These are phyloP conservation scores for Characodon lateralis DNA, from an alignment of 2,797 vertebrate species.

Conservation along the genomic window DNA sequence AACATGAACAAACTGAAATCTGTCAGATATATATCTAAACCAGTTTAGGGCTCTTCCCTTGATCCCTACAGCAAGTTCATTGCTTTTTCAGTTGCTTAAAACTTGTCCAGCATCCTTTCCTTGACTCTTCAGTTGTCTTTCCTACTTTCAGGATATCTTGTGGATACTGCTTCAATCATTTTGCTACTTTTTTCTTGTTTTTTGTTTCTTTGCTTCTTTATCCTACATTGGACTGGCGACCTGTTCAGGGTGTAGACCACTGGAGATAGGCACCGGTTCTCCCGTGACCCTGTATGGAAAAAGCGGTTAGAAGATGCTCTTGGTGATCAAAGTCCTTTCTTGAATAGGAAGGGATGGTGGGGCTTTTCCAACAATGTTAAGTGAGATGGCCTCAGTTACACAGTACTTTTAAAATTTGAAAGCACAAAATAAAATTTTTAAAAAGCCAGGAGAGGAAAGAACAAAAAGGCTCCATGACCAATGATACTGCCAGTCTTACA, in stretches of 20 bases:
- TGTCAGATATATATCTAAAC: too few species aligned
- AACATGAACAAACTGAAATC: too few species aligned
- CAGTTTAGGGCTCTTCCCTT: too few species aligned
- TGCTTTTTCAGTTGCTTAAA: constrained; percentile 10
- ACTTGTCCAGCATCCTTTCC: constrained; percentile 5
- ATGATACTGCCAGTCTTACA: constrained; percentile 9
- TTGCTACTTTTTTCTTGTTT: constrained; percentile 7
- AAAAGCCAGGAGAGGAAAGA: background rate
- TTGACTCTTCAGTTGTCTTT: constrained; percentile 1
- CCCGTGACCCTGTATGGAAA: too few species aligned
- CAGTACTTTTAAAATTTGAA: constrained; percentile 10
- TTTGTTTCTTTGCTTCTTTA: constrained; percentile 31
- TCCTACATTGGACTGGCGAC: too few species aligned
- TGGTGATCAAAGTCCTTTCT: constrained; percentile 51
- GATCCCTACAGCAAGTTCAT: too few species aligned
- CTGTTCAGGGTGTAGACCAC: too few species aligned
- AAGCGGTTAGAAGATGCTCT: background rate
- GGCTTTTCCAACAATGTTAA: constrained; percentile 43
- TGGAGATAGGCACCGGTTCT: too few species aligned
- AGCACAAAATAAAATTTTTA: background rate
- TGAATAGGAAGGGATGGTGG: constrained; percentile 28
- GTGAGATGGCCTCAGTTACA: constrained; percentile 21
- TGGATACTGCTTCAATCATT: constrained; percentile 50
- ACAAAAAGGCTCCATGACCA: background rate
- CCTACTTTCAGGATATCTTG: constrained; percentile 10